phyloP scores from a whole-genome alignment of 30 jellyfish, hydroid and myxozoan species.

The Turritopsis rubra region DNA sequence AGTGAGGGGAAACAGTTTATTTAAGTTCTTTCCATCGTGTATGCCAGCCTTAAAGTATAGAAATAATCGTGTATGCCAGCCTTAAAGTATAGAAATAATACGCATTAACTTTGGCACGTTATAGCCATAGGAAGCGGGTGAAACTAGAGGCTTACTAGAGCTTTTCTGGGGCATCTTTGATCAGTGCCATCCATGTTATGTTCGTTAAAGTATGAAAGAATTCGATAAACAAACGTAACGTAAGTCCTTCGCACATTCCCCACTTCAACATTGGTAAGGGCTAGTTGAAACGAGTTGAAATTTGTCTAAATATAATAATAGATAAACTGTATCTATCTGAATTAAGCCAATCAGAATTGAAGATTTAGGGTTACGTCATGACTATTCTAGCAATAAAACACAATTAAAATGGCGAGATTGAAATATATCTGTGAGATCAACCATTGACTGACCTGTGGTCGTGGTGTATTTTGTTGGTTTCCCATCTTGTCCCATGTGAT shows the following conservation, averaged over 20 bases:
- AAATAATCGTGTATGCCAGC: not conserved
- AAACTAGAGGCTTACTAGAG: not conserved
- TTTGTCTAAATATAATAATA: not conserved
- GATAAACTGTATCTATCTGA: not conserved
- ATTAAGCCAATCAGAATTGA: too few species aligned
- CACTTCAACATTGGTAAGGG: not conserved
- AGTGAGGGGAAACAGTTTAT: not conserved
- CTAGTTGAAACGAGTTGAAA: not conserved
- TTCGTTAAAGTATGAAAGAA: not conserved
- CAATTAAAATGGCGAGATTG: too few species aligned
- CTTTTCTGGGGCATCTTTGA: not conserved
- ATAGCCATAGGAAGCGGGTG: too few species aligned
- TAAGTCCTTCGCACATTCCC: not conserved
- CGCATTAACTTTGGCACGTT: too few species aligned
- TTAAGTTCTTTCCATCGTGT: not conserved
- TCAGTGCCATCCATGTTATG: not conserved
- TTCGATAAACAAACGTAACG: not conserved
- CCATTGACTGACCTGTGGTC: not conserved
- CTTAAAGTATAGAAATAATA: not conserved
- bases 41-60: not conserved
- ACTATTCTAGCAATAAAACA: too few species aligned
- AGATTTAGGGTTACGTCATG: too few species aligned
- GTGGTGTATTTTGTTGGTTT: not conserved
- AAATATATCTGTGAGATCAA: too few species aligned
- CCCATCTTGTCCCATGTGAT: not conserved